phyloP scores from a whole-genome alignment of 2,888 invertebrate species.

The Volucella inflata region DNA sequence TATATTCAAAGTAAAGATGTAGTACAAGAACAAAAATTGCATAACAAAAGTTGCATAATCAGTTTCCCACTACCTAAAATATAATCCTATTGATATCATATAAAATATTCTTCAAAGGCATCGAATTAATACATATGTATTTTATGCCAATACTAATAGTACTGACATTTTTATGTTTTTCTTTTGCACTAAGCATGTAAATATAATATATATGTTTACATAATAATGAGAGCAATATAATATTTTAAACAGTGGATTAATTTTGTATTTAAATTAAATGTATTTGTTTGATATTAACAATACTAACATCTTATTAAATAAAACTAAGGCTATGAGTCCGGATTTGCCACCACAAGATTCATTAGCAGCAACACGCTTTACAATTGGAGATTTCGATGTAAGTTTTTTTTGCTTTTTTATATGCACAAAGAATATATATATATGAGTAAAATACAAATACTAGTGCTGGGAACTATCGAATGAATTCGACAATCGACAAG shows the following conservation, averaged over 20 bases:
- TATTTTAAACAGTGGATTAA: no score
- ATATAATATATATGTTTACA: conserved; percentile 2
- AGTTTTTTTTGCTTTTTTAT: conserved; percentile 82
- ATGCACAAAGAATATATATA: conserved; percentile 50
- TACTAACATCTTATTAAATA: conserved; percentile 65
- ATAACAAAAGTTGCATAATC: no score
- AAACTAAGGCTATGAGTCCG: conserved; percentile 86
- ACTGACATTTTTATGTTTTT: conserved; percentile 55
- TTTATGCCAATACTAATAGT: not conserved
- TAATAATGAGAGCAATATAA: no score
- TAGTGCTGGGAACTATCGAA: no score
- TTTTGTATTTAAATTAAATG: not conserved
- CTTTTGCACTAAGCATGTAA: conserved; percentile 46
- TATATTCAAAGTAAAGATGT: no score
- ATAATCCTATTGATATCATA: no score
- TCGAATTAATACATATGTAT: no score
- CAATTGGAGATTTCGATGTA: conserved; percentile 91
- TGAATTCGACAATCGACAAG: no score
- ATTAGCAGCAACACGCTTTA: conserved; percentile 86
- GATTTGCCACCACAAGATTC: conserved; percentile 86
- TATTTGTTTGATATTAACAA: conserved; percentile 55
- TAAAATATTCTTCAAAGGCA: no score
- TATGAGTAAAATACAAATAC: conserved; percentile 9
- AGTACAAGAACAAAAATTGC: no score
- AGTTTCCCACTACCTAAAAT: no score